phyloP scores from a whole-genome alignment of 92 coral and sea anemone genomes.

The Zoanthus sansibaricus region DNA sequence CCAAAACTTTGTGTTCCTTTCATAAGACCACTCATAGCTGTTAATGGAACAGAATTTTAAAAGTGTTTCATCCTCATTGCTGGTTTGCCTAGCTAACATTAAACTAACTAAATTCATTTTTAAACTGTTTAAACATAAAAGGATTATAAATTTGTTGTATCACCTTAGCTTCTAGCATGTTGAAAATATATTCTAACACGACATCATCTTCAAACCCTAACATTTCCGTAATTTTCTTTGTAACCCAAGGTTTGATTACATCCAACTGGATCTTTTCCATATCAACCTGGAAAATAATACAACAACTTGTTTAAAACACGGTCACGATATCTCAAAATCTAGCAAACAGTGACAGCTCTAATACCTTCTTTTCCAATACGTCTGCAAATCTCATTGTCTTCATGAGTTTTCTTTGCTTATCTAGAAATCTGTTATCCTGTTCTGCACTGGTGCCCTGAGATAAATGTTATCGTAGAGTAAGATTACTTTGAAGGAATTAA shows the following conservation, averaged over 20 bases:
- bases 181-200: constrained; percentile 86
- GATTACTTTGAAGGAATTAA: not conserved
- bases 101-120: too few relatives aligned
- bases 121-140: not conserved
- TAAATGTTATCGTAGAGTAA: not conserved
- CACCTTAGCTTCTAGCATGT: constrained; percentile 98
- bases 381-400: constrained; percentile 92
- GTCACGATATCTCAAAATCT: not conserved
- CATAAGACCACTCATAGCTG: too few relatives aligned
- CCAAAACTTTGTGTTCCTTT: too few relatives aligned
- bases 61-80: too few relatives aligned
- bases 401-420: constrained; percentile 95
- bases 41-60: too few relatives aligned
- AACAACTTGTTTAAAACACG: not conserved
- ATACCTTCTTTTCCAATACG: constrained; percentile 77
- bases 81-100: too few relatives aligned
- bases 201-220: constrained; percentile 97
- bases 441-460: constrained; percentile 97
- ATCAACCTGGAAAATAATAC: constrained; percentile 71
- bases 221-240: constrained; percentile 90
- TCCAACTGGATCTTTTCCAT: constrained; percentile 97
- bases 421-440: constrained; percentile 97
- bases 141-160: not conserved
- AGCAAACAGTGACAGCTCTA: not conserved
- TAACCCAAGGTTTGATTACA: constrained; percentile 95